phyloP scores from a whole-genome alignment of 2,113 vertebrate species.

The Callithrix jacchus region DNA sequence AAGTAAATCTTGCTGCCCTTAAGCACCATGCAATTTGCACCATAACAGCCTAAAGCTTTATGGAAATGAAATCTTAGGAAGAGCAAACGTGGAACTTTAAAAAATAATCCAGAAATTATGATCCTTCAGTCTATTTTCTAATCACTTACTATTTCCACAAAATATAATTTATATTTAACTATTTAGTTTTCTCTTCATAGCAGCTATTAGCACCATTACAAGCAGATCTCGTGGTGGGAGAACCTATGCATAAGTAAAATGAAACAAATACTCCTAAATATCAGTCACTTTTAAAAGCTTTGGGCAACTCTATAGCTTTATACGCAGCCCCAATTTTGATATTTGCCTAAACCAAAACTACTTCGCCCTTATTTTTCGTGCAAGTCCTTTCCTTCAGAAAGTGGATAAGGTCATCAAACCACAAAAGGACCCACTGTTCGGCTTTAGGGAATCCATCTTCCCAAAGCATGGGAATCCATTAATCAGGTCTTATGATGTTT shows the following conservation, averaged over 20 bases:
- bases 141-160: background rate
- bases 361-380: background rate
- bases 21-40: slow-evolving; percentile 64
- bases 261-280: background rate
- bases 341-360: background rate
- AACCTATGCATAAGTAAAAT: background rate
- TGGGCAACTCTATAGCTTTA: background rate
- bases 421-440: background rate
- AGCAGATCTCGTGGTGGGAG: background rate
- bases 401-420: background rate
- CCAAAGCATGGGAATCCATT: slow-evolving; percentile 48
- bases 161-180: slow-evolving; percentile 37
- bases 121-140: background rate
- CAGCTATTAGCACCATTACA: background rate
- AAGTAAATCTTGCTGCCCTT: slow-evolving; percentile 74
- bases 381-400: slow-evolving; percentile 14
- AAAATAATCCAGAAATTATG: slow-evolving; percentile 34
- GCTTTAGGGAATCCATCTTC: slow-evolving; percentile 39
- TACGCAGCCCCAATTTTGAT: background rate
- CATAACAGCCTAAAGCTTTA: slow-evolving; percentile 60
- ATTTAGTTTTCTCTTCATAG: background rate
- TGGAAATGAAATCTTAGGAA: slow-evolving; percentile 60
- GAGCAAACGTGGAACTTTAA: background rate
- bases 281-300: background rate
- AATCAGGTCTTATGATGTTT: slow-evolving; percentile 62